These are phyloP conservation scores for Bombus impatiens DNA, from an alignment of 1,140 invertebrate genomes.

Conservation along the genomic window DNA sequence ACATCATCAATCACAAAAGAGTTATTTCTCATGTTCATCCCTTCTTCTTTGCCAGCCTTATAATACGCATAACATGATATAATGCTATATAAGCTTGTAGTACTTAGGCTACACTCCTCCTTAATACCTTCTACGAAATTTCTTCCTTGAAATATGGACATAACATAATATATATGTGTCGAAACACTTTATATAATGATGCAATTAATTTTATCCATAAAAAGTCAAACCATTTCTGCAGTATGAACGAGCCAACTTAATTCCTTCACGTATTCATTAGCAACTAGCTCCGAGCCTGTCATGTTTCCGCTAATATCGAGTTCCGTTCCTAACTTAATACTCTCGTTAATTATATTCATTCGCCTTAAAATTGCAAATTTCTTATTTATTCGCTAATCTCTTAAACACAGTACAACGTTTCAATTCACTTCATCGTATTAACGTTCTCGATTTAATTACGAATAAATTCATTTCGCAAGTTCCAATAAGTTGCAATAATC, in stretches of 20 bases:
- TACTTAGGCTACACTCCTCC: too few relatives aligned
- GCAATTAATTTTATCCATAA: not conserved
- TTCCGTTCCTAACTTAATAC: not conserved
- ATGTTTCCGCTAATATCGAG: not conserved
- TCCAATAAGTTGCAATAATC: not conserved
- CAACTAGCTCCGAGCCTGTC: not conserved
- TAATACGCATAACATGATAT: not conserved
- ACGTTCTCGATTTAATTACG: not conserved
- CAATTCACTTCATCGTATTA: not conserved
- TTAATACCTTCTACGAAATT: not conserved
- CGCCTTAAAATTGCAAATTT: too few relatives aligned
- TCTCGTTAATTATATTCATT: not conserved
- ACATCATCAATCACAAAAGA: slow-evolving; percentile 26
- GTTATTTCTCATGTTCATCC: not conserved
- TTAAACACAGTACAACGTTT: too few relatives aligned
- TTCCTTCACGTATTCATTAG: not conserved
- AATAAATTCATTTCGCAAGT: not conserved
- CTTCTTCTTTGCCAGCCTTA: not conserved
- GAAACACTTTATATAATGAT: not conserved
- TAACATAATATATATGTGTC: not conserved
- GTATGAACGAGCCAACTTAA: not conserved
- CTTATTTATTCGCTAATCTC: too few relatives aligned
- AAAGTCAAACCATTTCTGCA: not conserved
- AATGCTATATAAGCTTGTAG: not conserved
- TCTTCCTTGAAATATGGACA: not conserved